phyloP scores from a whole-genome alignment of 2,797 vertebrate species.

The Adrianichthys oophorus region DNA sequence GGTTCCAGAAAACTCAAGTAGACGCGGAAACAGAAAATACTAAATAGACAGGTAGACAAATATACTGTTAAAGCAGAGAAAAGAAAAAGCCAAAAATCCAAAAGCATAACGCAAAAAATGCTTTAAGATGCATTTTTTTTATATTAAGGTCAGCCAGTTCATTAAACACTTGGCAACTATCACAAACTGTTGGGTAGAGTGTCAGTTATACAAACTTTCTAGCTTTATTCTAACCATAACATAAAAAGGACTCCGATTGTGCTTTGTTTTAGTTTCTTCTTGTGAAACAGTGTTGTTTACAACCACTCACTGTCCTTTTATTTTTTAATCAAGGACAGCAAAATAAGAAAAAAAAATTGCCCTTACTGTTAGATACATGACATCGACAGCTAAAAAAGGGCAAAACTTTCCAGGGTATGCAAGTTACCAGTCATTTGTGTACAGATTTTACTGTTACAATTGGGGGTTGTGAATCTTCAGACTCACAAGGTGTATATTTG shows the following conservation, averaged over 20 bases:
- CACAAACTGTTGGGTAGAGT: constrained; percentile 6
- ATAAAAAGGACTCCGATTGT: constrained; percentile 34
- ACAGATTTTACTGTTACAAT: too few species aligned
- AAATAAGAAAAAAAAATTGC: too few species aligned
- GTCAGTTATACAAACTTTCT: neutral
- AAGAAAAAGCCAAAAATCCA: too few species aligned
- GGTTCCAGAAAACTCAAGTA: constrained; percentile 26
- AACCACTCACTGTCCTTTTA: too few species aligned
- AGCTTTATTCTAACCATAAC: neutral
- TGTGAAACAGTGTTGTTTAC: too few species aligned
- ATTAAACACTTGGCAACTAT: constrained; percentile 22
- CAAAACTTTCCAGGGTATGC: too few species aligned
- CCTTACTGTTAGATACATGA: too few species aligned
- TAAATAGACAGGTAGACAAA: neutral
- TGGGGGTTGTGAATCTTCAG: too few species aligned
- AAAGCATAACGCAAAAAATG: constrained; percentile 13
- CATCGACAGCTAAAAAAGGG: too few species aligned
- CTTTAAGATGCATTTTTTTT: constrained; percentile 24
- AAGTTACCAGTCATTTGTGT: too few species aligned
- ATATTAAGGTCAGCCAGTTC: constrained; percentile 26
- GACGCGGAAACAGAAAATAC: constrained; percentile 5
- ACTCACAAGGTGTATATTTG: too few species aligned
- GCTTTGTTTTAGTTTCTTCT: constrained; percentile 3
- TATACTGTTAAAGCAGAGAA: neutral
- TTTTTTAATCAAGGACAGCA: too few species aligned